These are phyloP conservation scores for Drosophila mayaguana DNA, from an alignment of 2,888 invertebrate genomes.

Conservation along the genomic window DNA sequence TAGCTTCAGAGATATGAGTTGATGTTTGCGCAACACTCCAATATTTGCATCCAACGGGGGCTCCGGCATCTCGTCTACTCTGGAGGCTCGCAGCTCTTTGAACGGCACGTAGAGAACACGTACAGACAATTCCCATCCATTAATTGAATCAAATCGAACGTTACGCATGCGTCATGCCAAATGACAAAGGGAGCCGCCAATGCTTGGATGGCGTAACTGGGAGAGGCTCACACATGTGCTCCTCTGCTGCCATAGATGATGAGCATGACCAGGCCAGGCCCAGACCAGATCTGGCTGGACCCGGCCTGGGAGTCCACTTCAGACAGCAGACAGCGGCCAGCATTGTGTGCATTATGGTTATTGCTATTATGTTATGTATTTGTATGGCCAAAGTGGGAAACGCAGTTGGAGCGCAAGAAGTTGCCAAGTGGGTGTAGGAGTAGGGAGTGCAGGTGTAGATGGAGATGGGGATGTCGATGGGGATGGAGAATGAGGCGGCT, in stretches of 20 bases:
- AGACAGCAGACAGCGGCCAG: slow-evolving; percentile 32
- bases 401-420: slow-evolving; percentile 64
- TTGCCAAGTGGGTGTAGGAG: slow-evolving; percentile 30
- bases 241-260: slow-evolving; percentile 20
- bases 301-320: slow-evolving; percentile 36
- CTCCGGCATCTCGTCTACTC: slow-evolving; percentile 9
- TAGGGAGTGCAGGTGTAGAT: slow-evolving; percentile 7
- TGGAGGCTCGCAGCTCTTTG: slow-evolving; percentile 8
- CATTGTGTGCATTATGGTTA: slow-evolving; percentile 72
- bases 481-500: background rate
- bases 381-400: slow-evolving; percentile 67
- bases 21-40: slow-evolving; percentile 50
- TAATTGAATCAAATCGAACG: slow-evolving; percentile 82
- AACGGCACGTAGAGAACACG: slow-evolving; percentile 46
- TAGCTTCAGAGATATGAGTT: background rate
- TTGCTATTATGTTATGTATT: slow-evolving; percentile 75
- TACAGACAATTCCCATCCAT: slow-evolving; percentile 75
- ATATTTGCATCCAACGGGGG: slow-evolving; percentile 21
- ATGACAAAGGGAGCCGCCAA: slow-evolving; percentile 74
- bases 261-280: slow-evolving; percentile 16
- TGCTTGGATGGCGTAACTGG: slow-evolving; percentile 33
- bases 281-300: background rate
- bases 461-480: background rate
- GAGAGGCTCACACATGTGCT: slow-evolving; percentile 55
- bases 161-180: slow-evolving; percentile 79